Evolutionary conservation across 1,140 invertebrate species (phyloP), one percentile per base, ranked within the genome.

Genomic region (Hyphantria cunea): DNA sequence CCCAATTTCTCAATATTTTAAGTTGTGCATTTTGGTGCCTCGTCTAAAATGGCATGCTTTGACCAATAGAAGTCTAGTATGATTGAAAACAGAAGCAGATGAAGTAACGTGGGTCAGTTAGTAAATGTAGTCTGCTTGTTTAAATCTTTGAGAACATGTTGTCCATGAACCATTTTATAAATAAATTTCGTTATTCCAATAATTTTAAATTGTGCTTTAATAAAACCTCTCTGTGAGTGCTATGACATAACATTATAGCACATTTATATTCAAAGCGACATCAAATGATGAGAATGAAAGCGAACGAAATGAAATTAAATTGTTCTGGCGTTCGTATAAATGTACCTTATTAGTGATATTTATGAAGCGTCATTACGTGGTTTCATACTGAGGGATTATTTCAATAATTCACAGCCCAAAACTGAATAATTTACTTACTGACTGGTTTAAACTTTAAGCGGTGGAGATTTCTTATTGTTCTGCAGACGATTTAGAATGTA

Each of bases 321-420:
- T 56, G 44, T 56, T 25, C 41, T 25, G 17, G 25, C 42, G 37
- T 11, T 41, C 13, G 54, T 25, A 58, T 44, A 56, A 58, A 58
- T 58, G 54, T 58, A 37, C 54, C 54, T 58, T 58, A 58, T 58
- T 58, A 58, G 33, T 44, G 14, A 58, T 58, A 58, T 58, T 58
- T 58, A 58, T 58, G 54, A 58, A 17, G 11, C 13, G 54, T 58
- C 54, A 58, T 58, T 58, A 58, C 54, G 33, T 33, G 14, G 54
- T n/a, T 15, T 34, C 54, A 48, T 58, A 58, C 54, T 12, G 44
- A 48, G 14, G 54, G 54, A 58, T 58, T 58, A 58, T 58, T 48
- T 58, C 45, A 58, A 58, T 48, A 58, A 58, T 48, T 48, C 54
- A 55, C 39, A 31, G 33, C 31, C 14, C 44, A 48, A 58, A 58